A percentile compares a stretch with the other conserved stretches of the same genome.
Conservation (phyloP, 2,797 vertebrate genomes). For the Megalops cyprinoides region DNA sequence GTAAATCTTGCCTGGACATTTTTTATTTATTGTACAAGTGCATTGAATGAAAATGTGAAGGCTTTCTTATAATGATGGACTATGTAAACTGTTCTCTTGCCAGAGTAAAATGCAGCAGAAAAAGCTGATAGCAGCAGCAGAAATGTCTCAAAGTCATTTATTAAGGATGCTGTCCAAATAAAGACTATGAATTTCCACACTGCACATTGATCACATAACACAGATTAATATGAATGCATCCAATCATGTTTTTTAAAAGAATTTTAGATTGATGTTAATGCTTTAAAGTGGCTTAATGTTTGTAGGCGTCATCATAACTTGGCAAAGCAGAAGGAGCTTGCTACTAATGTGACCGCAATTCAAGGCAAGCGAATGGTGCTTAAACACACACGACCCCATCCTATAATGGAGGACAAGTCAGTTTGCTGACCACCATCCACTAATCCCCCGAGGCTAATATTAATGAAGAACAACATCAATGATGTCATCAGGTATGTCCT, state of each 20-base stretch:
- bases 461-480: background rate
- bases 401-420: background rate
- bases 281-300: background rate
- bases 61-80: background rate
- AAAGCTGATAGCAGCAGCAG: constrained; percentile 7
- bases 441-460: background rate
- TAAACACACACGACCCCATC: background rate
- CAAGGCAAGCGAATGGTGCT: background rate
- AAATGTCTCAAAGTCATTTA: background rate
- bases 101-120: background rate
- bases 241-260: background rate
- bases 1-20: background rate
- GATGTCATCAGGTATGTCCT: background rate
- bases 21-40: constrained; percentile 6
- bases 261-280: background rate
- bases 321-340: background rate
- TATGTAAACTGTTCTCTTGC: background rate
- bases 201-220: background rate
- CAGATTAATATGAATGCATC: background rate
- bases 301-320: constrained; percentile 19
- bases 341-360: background rate
- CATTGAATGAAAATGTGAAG: background rate
- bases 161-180: background rate
- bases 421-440: background rate
- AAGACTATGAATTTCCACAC: background rate